A percentile compares a stretch with the other conserved stretches of the same genome.
These are phyloP conservation scores for Epirrhoe tristata DNA, from an alignment of 2,888 invertebrate genomes.

Conservation along the genomic window DNA sequence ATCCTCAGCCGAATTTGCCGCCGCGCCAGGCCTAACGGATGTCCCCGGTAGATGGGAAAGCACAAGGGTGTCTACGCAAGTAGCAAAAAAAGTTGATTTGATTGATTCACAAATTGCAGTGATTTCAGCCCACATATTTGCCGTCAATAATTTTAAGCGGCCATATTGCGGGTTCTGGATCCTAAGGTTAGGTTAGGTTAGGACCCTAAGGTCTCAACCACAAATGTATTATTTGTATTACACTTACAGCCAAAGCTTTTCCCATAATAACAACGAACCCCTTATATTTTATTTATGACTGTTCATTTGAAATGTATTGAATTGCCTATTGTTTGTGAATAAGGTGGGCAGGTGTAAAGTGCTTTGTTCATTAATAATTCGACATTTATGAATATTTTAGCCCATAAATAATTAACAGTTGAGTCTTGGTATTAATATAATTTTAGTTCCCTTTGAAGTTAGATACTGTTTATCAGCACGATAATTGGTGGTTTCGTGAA, in stretches of 20 bases:
- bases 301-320: neutral
- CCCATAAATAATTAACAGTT: neutral
- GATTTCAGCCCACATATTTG: no score
- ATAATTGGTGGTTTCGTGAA: neutral
- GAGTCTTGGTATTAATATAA: neutral
- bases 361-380: conserved; percentile 24
- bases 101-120: no score
- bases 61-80: no score
- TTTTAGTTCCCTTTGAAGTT: conserved; percentile 1
- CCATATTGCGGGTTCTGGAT: no score
- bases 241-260: neutral
- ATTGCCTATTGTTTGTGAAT: conserved; percentile 1
- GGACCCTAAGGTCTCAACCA: no score
- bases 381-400: conserved; percentile 14
- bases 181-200: no score
- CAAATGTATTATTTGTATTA: no score
- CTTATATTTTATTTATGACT: neutral
- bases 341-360: conserved; percentile 8
- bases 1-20: no score
- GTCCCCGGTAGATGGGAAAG: no score
- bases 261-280: neutral
- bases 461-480: neutral
- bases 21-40: no score
- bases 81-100: no score
- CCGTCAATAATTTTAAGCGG: no score